phyloP scores from a whole-genome alignment of 1,140 invertebrate species.

The Pogonognathellus flavescens region DNA sequence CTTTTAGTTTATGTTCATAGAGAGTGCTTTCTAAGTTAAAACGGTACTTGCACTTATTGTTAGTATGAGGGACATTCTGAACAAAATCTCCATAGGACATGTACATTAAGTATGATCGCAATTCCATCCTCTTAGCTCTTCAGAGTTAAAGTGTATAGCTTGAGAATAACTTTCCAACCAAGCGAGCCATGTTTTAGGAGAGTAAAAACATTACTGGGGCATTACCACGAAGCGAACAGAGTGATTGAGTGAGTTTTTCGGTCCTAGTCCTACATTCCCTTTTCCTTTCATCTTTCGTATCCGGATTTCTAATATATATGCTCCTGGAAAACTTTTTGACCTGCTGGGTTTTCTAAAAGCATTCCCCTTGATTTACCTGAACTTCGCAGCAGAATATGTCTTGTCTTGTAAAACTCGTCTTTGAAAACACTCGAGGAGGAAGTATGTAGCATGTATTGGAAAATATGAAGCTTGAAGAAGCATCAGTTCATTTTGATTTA shows the following conservation, averaged over 20 bases:
- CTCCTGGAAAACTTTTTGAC: slow-evolving; percentile 33
- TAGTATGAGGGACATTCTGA: no score
- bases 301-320: slow-evolving; percentile 43
- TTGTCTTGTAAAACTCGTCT: neutral
- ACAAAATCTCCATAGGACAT: no score
- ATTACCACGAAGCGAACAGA: neutral
- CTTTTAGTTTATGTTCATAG: no score
- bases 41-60: no score
- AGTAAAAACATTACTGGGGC: slow-evolving; percentile 28
- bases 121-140: no score
- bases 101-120: no score
- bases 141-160: neutral
- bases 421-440: neutral
- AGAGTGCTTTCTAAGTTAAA: no score
- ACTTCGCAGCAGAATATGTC: neutral
- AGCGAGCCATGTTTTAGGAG: neutral
- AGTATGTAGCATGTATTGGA: neutral
- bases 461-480: slow-evolving; percentile 4
- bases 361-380: neutral
- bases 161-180: neutral
- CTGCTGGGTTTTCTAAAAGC: slow-evolving; percentile 11
- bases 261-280: neutral
- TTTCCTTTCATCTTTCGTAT: slow-evolving; percentile 34
- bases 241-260: slow-evolving; percentile 4
- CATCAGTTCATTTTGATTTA: neutral